Evolutionary conservation across 2,888 invertebrate genomes (phyloP), one percentile per base, ranked within the genome.

Genomic region (Tinea semifulvella): DNA sequence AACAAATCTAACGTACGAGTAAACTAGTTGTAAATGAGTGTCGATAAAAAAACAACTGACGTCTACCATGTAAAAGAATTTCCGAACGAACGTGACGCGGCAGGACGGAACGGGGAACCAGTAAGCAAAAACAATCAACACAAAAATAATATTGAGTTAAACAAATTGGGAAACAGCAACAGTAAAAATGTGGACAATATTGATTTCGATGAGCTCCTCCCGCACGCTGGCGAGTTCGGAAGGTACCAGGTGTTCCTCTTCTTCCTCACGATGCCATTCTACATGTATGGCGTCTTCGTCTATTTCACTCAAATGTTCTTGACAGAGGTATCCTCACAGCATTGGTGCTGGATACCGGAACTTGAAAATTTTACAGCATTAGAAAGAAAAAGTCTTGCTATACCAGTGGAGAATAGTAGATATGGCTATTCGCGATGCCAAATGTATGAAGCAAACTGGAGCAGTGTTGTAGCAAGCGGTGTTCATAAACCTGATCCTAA

Each of bases 311-410:
- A 74, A 53, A 46, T 69, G 7, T 74, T 73, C 38, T 49, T 73
- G 43, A 73, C 72, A 1, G 68, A 69, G 56, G 53, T 60, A 1
- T 58, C 72, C 3, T 60, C 62, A 11, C 63, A 71, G 39, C 66
- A 71, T 44, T 73, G 73, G 72, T 73, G 73, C 47, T 58, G 60
- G 58, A 52, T 73, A 18, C 72, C 72, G 1, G 70, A 70, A 47
- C 49, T 73, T 2, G 57, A 55, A 44, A 69, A 72, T 47, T 48
- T 73, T 19, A 64, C 63, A 6, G 56, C 48, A 2, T 45, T 57
- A 1, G 61, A 71, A 50, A 56, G 73, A 28, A 60, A 65, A 52
- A 49, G 35, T 3, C 45, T 71, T 13, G 69, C 63, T 0, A 64
- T 71, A 43, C 73, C 72, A 0, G 3, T 40, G 2, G 68, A 72